A percentile compares a stretch with the other conserved stretches of the same genome.
These are phyloP conservation scores for Coenonympha glycerion DNA, from an alignment of 2,888 invertebrate species.

Conservation along the genomic window DNA sequence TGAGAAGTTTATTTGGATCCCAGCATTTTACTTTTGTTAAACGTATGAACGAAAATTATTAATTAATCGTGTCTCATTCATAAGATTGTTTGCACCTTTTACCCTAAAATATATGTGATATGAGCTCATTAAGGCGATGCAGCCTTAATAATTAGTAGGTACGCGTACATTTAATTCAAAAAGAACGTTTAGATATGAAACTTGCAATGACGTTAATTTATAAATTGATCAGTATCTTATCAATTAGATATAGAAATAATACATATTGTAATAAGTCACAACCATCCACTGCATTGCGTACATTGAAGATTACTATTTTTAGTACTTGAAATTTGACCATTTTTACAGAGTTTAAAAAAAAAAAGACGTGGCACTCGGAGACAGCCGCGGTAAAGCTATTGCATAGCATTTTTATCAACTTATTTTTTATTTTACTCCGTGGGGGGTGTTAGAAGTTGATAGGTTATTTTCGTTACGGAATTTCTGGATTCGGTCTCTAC, in stretches of 20 bases:
- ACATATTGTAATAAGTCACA: not conserved
- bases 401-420: too few species aligned
- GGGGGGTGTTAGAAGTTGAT: too few species aligned
- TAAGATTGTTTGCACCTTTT: not conserved
- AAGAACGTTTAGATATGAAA: not conserved
- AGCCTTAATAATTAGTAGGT: too few species aligned
- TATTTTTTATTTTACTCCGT: too few species aligned
- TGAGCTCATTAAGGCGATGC: too few species aligned
- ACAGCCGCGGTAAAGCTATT: too few species aligned
- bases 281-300: constrained; percentile 10
- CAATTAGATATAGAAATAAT: constrained; percentile 1
- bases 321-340: not conserved
- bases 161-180: too few species aligned
- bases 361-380: too few species aligned
- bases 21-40: constrained; percentile 41
- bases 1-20: constrained; percentile 49
- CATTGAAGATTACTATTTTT: not conserved
- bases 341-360: not conserved
- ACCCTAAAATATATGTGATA: too few species aligned
- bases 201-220: not conserved
- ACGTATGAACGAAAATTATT: constrained; percentile 34
- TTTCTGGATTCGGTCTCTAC: too few species aligned
- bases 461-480: too few species aligned
- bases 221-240: constrained; percentile 4
- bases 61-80: not conserved